Conservation (phyloP, 53 echinoderm and acorn worm genomes). For the Paracentrotus lividus region DNA sequence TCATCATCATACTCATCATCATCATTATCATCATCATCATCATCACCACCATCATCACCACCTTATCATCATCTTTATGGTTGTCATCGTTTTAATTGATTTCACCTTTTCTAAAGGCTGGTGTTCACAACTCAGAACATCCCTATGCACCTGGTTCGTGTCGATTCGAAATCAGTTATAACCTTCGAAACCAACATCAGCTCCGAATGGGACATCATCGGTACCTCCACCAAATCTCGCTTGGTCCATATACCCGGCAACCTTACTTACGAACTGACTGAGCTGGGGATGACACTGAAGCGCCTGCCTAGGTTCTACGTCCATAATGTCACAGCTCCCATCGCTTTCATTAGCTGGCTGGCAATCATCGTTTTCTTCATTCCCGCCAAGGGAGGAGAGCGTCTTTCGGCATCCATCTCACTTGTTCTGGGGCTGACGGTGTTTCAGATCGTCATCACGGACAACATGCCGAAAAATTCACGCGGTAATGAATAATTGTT, state of each 20-base stretch:
- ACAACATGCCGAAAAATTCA: slow-evolving; percentile 40
- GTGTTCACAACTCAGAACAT: neutral
- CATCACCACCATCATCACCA: too few relatives aligned
- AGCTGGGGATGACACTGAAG: neutral
- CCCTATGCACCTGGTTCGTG: neutral
- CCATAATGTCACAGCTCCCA: neutral
- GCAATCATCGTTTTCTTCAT: slow-evolving; percentile 3
- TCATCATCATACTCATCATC: too few relatives aligned
- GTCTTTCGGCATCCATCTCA: slow-evolving; percentile 31
- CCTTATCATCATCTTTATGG: too few relatives aligned
- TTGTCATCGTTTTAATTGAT: too few relatives aligned
- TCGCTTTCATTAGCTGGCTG: slow-evolving; percentile 21
- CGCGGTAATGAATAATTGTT: too few relatives aligned
- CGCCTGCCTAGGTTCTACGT: slow-evolving; percentile 37
- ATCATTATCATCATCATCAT: too few relatives aligned
- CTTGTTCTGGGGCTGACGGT: slow-evolving; percentile 47
- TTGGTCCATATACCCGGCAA: neutral
- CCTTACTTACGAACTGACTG: neutral
- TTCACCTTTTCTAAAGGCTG: neutral
- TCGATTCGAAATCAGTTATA: neutral
- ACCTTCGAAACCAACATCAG: neutral
- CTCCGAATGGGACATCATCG: slow-evolving; percentile 28
- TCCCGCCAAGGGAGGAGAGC: slow-evolving; percentile 41
- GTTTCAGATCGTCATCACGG: slow-evolving; percentile 46
- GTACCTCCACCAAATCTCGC: neutral